A percentile compares a stretch with the other conserved stretches of the same genome.
These are phyloP conservation scores for Leptopilina syphax DNA, from an alignment of 2,888 invertebrate genomes.

Conservation along the genomic window DNA sequence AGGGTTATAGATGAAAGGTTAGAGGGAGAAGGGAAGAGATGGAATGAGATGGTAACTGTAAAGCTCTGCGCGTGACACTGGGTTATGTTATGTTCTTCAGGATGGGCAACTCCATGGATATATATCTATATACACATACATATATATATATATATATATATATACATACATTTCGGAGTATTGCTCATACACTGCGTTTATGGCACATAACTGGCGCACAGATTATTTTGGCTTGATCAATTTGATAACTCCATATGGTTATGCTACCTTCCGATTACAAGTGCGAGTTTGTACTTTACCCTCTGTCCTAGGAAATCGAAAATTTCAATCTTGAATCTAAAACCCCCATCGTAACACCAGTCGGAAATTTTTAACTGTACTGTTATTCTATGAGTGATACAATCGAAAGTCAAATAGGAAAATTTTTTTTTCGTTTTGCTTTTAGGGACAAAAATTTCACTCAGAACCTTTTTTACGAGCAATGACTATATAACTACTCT, in stretches of 20 bases:
- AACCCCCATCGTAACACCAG: not conserved
- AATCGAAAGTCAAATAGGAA: constrained; percentile 25
- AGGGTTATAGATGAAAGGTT: constrained; percentile 54
- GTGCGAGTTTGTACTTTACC: constrained; percentile 55
- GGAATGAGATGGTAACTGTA: constrained; percentile 74
- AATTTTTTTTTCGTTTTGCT: not conserved
- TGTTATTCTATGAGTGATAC: constrained; percentile 6
- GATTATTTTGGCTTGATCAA: constrained; percentile 77
- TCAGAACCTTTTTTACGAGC: constrained; percentile 26
- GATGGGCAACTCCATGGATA: constrained; percentile 65
- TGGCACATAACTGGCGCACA: constrained; percentile 75
- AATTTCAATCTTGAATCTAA: constrained; percentile 30
- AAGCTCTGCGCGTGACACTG: constrained; percentile 75
- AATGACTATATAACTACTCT: not conserved
- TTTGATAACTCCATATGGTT: constrained; percentile 75
- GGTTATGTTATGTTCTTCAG: constrained; percentile 72
- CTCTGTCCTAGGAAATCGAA: constrained; percentile 55
- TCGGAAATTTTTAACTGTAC: constrained; percentile 1
- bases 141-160: constrained; percentile 41
- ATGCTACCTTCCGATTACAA: constrained; percentile 71
- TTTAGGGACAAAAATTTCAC: constrained; percentile 16
- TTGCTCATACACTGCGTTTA: constrained; percentile 76
- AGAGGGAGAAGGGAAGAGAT: constrained; percentile 53
- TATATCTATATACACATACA: constrained; percentile 13
- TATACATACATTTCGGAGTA: constrained; percentile 63